phyloP scores from a whole-genome alignment of 1,140 invertebrate species.

The Pteromalus puparum region DNA sequence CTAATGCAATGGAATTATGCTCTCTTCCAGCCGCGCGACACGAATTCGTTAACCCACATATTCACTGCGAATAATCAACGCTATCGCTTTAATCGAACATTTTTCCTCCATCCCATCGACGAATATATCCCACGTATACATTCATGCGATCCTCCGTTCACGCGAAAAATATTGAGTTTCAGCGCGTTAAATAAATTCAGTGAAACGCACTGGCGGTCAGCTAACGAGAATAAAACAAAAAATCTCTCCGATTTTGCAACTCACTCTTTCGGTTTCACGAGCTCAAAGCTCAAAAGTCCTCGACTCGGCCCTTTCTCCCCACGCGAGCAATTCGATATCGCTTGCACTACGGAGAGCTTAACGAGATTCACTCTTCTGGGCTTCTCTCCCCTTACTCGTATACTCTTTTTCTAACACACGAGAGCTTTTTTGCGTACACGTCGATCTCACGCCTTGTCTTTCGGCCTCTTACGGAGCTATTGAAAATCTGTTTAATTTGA shows the following conservation, averaged over 20 bases:
- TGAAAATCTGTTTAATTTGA: conserved; percentile 47
- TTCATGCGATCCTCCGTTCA: too few relatives aligned
- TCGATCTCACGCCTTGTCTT: background rate
- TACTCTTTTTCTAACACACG: background rate
- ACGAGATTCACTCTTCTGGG: conserved; percentile 48
- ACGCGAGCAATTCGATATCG: conserved; percentile 46
- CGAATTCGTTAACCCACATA: too few relatives aligned
- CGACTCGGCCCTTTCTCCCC: background rate
- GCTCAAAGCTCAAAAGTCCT: conserved; percentile 48
- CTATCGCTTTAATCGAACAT: too few relatives aligned
- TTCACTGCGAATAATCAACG: too few relatives aligned
- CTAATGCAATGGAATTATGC: too few relatives aligned
- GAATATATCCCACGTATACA: too few relatives aligned
- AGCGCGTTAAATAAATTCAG: background rate
- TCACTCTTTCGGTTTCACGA: background rate
- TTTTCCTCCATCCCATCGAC: too few relatives aligned
- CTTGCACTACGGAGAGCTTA: conserved; percentile 24
- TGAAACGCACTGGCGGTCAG: background rate
- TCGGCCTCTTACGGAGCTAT: conserved; percentile 4
- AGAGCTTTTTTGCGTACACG: background rate
- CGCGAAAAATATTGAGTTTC: background rate
- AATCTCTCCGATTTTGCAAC: background rate
- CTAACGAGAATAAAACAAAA: background rate
- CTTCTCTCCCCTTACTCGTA: conserved; percentile 9
- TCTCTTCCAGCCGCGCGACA: too few relatives aligned